Evolutionary conservation across 2,113 vertebrate species (phyloP).

Genomic region (Helogale parvula): DNA sequence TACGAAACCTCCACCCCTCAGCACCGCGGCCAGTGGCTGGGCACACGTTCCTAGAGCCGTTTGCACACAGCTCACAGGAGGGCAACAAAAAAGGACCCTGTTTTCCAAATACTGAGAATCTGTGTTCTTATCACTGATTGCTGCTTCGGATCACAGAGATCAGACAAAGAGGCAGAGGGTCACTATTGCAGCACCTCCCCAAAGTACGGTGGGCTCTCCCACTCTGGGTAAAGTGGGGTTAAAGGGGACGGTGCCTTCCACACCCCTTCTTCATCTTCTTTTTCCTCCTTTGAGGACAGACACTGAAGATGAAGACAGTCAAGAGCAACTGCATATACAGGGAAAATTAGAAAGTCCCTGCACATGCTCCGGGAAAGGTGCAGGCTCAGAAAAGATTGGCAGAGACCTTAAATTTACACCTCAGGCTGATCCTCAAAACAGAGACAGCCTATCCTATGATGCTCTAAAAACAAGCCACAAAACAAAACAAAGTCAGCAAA

Average conservation of each 20-base stretch:
- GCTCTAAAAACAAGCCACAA: background rate
- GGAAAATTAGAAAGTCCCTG: background rate
- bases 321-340: background rate
- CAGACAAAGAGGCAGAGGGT: background rate
- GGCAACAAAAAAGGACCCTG: background rate
- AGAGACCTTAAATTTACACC: background rate
- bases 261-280: background rate
- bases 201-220: no score
- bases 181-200: background rate
- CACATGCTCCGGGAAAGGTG: background rate
- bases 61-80: background rate
- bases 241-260: background rate
- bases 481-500: no score
- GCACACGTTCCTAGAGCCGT: background rate
- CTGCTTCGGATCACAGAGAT: background rate
- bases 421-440: background rate
- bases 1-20: no score
- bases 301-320: background rate
- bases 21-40: no score
- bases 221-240: no score
- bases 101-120: background rate
- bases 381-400: background rate
- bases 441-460: no score
- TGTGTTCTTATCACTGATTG: background rate
- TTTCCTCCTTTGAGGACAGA: background rate